These are phyloP conservation scores for Empidonax traillii DNA, from an alignment of 2,113 vertebrate species.

Conservation along the genomic window DNA sequence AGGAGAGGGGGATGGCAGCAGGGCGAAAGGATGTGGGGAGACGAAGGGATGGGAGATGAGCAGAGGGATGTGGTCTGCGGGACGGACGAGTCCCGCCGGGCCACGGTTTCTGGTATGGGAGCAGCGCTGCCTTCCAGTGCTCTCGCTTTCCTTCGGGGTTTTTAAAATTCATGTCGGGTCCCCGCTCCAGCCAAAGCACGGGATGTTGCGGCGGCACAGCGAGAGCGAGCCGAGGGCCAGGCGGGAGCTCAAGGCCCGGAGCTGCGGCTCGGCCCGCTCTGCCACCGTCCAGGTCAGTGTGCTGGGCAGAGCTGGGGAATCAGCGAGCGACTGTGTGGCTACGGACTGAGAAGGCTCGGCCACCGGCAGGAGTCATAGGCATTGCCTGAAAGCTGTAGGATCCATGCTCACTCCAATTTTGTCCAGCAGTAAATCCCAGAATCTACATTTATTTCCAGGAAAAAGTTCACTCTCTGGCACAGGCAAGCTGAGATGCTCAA, in stretches of 20 bases:
- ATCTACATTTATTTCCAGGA: background rate
- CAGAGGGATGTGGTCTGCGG: background rate
- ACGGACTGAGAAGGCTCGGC: background rate
- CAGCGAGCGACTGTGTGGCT: background rate
- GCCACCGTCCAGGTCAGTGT: fast-evolving
- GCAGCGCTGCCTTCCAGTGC: background rate
- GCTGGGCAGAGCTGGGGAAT: background rate
- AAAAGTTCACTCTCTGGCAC: background rate
- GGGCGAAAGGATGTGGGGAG: background rate
- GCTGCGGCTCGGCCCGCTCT: background rate
- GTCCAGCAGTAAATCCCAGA: background rate
- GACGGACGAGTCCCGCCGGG: background rate
- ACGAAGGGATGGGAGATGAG: background rate
- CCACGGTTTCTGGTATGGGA: background rate
- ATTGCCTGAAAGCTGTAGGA: background rate
- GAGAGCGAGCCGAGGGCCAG: background rate
- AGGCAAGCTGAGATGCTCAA: background rate
- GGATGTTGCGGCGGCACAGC: background rate
- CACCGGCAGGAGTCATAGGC: background rate
- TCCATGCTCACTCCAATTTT: fast-evolving
- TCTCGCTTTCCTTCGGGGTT: background rate
- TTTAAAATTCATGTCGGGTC: background rate
- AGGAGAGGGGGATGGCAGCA: background rate
- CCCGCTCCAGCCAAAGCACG: fast-evolving
- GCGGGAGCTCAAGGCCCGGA: background rate